Percentiles rank a stretch among this genome's conserved stretches.
phyloP scores from a whole-genome alignment of 2,113 vertebrate genomes.

The Calidris pygmaea region DNA sequence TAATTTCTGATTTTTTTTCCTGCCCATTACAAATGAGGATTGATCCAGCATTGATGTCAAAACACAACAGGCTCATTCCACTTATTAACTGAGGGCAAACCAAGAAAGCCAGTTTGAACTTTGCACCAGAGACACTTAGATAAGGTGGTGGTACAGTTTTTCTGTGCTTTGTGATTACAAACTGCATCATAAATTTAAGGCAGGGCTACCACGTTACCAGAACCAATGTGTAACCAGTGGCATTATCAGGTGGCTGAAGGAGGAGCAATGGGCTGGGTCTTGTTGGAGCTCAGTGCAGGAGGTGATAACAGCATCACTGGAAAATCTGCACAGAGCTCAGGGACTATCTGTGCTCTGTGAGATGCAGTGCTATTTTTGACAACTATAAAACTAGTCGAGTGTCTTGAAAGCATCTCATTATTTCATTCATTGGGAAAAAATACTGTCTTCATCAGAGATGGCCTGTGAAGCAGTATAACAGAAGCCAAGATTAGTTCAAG shows the following conservation, averaged over 20 bases:
- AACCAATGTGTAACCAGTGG: not conserved
- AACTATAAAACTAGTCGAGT: not conserved
- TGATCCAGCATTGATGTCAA: not conserved
- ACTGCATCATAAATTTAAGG: not conserved
- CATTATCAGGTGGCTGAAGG: not conserved
- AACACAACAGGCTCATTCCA: not conserved
- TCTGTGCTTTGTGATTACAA: not conserved
- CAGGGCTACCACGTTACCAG: not conserved
- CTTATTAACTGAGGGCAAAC: not conserved
- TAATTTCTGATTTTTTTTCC: not conserved
- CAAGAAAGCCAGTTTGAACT: not conserved
- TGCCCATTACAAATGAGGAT: not conserved
- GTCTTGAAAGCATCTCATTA: not conserved
- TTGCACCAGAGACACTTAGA: not conserved
- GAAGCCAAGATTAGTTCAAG: not conserved
- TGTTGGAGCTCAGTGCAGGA: not conserved
- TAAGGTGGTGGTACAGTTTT: not conserved
- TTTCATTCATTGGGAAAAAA: slow-evolving; percentile 3
- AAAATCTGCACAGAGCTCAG: not conserved
- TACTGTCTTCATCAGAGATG: not conserved
- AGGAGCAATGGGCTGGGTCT: not conserved
- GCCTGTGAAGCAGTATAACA: not conserved
- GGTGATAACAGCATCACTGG: not conserved
- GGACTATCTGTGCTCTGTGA: not conserved
- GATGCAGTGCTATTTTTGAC: not conserved